Conservation (phyloP, 2,113 vertebrate species). For the Phycodurus eques region DNA sequence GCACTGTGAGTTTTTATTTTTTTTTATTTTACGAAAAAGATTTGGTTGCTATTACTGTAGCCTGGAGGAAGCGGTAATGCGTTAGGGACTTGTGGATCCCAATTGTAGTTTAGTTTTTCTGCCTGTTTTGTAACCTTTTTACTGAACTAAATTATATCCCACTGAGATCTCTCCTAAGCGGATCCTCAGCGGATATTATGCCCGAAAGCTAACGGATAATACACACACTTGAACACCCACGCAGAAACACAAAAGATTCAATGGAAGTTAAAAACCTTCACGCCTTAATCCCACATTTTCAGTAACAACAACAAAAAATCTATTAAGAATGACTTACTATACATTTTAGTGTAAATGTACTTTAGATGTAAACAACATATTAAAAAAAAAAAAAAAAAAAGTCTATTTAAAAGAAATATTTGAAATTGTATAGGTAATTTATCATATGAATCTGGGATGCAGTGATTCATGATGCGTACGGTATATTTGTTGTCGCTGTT, state of each 20-base stretch:
- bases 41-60: constrained; percentile 42
- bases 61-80: constrained; percentile 62
- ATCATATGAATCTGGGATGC: background rate
- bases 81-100: constrained; percentile 57
- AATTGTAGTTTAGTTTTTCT: constrained; percentile 54
- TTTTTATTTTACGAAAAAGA: constrained; percentile 2
- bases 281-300: constrained; percentile 4
- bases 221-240: constrained; percentile 16
- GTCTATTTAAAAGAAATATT: background rate
- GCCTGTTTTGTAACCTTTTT: constrained; percentile 58
- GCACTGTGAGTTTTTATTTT: background rate
- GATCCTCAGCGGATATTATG: constrained; percentile 50
- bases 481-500: background rate
- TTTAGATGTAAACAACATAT: background rate
- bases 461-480: background rate
- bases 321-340: background rate
- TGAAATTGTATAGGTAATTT: background rate
- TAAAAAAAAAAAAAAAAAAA: too few relatives aligned
- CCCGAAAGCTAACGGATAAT: constrained; percentile 58
- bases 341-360: background rate
- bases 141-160: constrained; percentile 64
- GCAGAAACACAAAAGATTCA: constrained; percentile 40
- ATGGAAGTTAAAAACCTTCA: constrained; percentile 24
- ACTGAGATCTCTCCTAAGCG: constrained; percentile 50
- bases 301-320: background rate